These are phyloP conservation scores for Ichneumon xanthorius DNA, from an alignment of 2,888 invertebrate genomes.

Conservation along the genomic window DNA sequence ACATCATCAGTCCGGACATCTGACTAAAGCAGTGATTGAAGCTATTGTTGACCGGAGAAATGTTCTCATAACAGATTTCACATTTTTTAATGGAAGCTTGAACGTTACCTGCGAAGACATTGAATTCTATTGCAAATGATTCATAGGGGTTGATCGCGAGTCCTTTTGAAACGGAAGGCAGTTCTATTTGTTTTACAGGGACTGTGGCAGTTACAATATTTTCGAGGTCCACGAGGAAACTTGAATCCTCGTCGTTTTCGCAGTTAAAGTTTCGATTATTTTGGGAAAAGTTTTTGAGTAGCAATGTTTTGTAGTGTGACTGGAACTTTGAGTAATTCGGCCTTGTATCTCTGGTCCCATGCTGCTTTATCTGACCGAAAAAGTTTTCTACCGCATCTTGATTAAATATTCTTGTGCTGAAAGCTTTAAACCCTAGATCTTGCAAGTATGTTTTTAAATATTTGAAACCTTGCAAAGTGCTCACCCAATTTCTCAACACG, in stretches of 20 bases:
- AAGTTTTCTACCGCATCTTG: conserved; percentile 47
- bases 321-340: conserved; percentile 22
- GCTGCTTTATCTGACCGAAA: conserved; percentile 48
- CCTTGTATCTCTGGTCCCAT: conserved; percentile 12
- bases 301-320: conserved; percentile 24
- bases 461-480: conserved; percentile 18
- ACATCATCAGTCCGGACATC: not conserved
- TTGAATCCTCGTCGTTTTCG: conserved; percentile 6
- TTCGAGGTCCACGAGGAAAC: conserved; percentile 21
- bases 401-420: conserved; percentile 22
- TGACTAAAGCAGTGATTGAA: not conserved
- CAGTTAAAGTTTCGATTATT: conserved; percentile 7
- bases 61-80: not conserved
- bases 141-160: not conserved
- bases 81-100: not conserved
- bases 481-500: not conserved
- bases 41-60: not conserved
- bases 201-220: not conserved
- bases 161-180: not conserved
- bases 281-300: conserved; percentile 20
- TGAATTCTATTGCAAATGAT: not conserved
- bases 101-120: not conserved
- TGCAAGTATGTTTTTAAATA: conserved; percentile 11
- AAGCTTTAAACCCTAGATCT: conserved; percentile 10
- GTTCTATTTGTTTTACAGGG: not conserved